A percentile compares a stretch with the other conserved stretches of the same genome.
Conservation (phyloP, 2,113 vertebrate genomes). For the Mobula birostris region DNA sequence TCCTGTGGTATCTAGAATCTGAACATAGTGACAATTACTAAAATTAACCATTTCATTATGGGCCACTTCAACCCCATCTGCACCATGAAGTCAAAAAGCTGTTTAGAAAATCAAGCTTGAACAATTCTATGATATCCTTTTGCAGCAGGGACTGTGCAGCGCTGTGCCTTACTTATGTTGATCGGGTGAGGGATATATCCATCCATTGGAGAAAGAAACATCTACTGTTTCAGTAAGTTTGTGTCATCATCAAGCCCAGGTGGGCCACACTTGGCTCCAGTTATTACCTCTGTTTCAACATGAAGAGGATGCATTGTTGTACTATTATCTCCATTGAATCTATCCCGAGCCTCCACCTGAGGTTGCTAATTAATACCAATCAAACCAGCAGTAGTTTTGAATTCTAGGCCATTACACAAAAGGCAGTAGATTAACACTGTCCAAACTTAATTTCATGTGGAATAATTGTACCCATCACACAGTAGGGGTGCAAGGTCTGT, state of each 20-base stretch:
- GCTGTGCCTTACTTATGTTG: not conserved
- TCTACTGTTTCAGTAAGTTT: not conserved
- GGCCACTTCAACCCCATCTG: not conserved
- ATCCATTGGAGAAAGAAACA: not conserved
- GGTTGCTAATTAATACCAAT: not conserved
- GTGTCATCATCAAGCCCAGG: not conserved
- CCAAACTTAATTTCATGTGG: not conserved
- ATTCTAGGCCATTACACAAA: not conserved
- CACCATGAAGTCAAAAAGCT: not conserved
- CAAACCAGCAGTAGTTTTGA: not conserved
- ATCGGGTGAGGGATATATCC: no score
- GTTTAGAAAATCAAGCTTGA: not conserved
- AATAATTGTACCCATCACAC: not conserved
- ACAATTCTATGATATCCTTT: not conserved
- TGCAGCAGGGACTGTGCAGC: not conserved
- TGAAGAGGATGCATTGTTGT: not conserved
- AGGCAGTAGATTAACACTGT: no score
- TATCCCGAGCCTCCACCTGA: not conserved
- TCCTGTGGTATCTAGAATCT: constrained; percentile 15
- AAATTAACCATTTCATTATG: not conserved
- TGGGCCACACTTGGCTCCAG: not conserved
- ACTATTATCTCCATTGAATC: not conserved
- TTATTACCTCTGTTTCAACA: not conserved
- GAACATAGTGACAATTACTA: not conserved
- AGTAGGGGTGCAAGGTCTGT: not conserved